Base-by-base conservation (phyloP, 2,888 invertebrate genomes). In the Sabatieria punctata region DNA sequence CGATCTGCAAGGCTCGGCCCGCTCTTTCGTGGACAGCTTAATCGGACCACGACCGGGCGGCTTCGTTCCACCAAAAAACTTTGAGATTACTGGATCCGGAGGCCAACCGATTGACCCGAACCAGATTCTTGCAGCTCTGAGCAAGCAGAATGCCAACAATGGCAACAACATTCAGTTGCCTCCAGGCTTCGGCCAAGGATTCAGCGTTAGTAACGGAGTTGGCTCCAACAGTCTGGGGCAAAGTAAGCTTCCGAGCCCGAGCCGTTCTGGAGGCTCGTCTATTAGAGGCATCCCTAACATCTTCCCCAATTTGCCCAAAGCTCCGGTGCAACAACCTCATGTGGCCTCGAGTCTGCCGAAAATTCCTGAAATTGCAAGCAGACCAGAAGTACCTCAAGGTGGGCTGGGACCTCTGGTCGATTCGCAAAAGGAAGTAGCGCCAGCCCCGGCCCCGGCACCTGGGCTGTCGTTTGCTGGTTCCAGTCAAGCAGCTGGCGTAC, bases 1-100 rank as follows among this genome's bases (percentile, higher is more conserved):
- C 49, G 63, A 64, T 38, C 52, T 63, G 23, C 60, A 63, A 49
- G 63, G 63, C 11, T 60, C 63, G 49, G 63, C 63, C 41, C 56
- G 59, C 45, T 56, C 60, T 47, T 52, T 63, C 42, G 56, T 63
- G 15, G 61, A 63, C 52, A 55, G 57, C 6, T 46, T 63, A 41
- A 54, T 63, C 27, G 63, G 62, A n/a, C 58, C 59, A 38, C 47
- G 61, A n/a, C 60, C 62, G 25, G 61, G 62, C 21, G 62, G 62
- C 36, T 54, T 59, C 41, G 60, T 64, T 51, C 64, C 64, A 25
- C 61, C 62, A 51, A 61, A 62, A 51, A 59, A 58, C 15, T 64
- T 56, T 42, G 64, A 65, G 41, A 57, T 61, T 11, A 43, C 48
- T 2, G 35, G 40, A 11, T 15, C 36, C 36, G 19, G 19, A n/a